These are phyloP conservation scores for Ictalurus furcatus DNA, from an alignment of 2,113 vertebrate species.

Conservation along the genomic window DNA sequence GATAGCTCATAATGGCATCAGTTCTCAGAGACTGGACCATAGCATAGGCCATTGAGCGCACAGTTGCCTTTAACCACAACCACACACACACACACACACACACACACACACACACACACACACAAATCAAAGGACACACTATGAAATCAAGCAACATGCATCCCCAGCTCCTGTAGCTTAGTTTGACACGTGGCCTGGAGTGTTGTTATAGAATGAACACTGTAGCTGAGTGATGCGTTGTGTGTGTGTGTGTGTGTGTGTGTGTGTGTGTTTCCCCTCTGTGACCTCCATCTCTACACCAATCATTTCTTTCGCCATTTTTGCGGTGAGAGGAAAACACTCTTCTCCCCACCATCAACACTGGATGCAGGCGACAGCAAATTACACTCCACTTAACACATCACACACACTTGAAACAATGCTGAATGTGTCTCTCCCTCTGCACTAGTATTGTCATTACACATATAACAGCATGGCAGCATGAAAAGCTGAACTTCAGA, in stretches of 20 bases:
- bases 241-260: not conserved
- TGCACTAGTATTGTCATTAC: not conserved
- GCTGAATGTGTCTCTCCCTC: not conserved
- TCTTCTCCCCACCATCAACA: not conserved
- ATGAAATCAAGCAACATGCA: slow-evolving; percentile 15
- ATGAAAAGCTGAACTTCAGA: not conserved
- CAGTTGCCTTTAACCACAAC: slow-evolving; percentile 43
- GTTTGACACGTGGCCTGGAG: slow-evolving; percentile 36
- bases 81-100: slow-evolving; percentile 20
- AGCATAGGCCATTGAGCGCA: slow-evolving; percentile 40
- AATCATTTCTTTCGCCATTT: slow-evolving; percentile 34
- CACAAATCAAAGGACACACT: slow-evolving; percentile 1
- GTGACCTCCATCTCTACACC: slow-evolving; percentile 37
- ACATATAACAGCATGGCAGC: not conserved
- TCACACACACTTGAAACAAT: slow-evolving; percentile 10
- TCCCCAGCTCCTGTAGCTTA: not conserved
- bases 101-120: not conserved
- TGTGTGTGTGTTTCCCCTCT: not conserved
- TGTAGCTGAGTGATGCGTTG: not conserved
- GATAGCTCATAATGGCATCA: slow-evolving; percentile 58
- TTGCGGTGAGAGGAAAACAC: slow-evolving; percentile 1
- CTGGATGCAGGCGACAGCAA: slow-evolving; percentile 8
- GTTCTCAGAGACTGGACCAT: slow-evolving; percentile 24
- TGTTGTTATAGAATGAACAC: not conserved
- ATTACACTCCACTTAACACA: slow-evolving; percentile 34